Percentiles rank a stretch among this genome's conserved stretches.
These are phyloP conservation scores for Etheostoma cragini DNA, from an alignment of 2,113 vertebrate species.

Conservation along the genomic window DNA sequence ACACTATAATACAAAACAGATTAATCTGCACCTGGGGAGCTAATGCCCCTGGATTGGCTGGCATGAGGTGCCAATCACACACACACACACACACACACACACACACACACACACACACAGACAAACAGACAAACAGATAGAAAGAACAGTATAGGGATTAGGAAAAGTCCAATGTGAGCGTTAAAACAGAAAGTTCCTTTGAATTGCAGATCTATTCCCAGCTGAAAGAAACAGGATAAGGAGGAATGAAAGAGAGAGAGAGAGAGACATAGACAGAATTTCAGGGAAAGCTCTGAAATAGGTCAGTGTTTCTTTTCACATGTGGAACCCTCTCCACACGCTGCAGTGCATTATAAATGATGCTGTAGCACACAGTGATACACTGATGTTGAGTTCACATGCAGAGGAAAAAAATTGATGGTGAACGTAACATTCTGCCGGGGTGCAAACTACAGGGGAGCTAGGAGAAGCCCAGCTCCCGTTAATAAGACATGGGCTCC, in stretches of 20 bases:
- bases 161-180: slow-evolving; percentile 11
- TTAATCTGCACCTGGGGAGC: slow-evolving; percentile 61
- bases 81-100: slow-evolving; percentile 35
- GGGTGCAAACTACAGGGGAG: no score
- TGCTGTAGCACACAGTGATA: slow-evolving; percentile 15
- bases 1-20: slow-evolving; percentile 53
- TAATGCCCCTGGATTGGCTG: slow-evolving; percentile 20
- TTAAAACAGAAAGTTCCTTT: slow-evolving; percentile 22
- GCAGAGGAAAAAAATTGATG: slow-evolving; percentile 13
- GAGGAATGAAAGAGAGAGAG: background rate
- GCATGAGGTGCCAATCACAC: slow-evolving; percentile 46
- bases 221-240: background rate
- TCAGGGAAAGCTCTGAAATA: slow-evolving; percentile 27
- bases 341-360: slow-evolving; percentile 48
- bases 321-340: slow-evolving; percentile 19
- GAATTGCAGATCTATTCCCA: slow-evolving; percentile 38
- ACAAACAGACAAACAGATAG: background rate
- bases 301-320: slow-evolving; percentile 32
- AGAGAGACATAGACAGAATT: background rate
- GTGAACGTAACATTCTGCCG: slow-evolving; percentile 12
- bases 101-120: slow-evolving; percentile 23
- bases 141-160: slow-evolving; percentile 11
- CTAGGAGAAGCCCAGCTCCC: no score
- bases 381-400: background rate
- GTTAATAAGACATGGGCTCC: background rate